Evolutionary conservation across 1,140 invertebrate species (phyloP).

Genomic region (Radopholus similis): DNA sequence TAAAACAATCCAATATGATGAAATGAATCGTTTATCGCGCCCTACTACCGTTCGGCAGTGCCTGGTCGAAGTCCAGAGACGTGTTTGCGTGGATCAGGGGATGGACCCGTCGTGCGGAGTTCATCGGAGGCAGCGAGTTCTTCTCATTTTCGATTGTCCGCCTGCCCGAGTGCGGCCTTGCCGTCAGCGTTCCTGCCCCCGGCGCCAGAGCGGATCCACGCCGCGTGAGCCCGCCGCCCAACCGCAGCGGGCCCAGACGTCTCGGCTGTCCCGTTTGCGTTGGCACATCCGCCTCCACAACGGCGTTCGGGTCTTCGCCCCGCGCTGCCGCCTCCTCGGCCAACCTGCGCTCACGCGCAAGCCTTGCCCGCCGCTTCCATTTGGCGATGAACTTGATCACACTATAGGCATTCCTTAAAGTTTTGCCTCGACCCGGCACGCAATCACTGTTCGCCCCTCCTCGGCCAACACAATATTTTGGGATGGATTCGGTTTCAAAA

Average conservation of each 20-base stretch:
- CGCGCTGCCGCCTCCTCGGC: slow-evolving; percentile 9
- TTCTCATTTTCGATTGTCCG: slow-evolving; percentile 12
- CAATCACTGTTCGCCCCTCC: neutral
- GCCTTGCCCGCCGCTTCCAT: slow-evolving; percentile 16
- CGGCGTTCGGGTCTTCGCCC: neutral
- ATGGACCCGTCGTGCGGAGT: neutral
- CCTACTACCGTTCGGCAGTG: slow-evolving; percentile 1
- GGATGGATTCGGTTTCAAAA: neutral
- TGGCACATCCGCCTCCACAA: neutral
- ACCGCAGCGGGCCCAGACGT: slow-evolving; percentile 5
- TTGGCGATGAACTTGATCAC: slow-evolving; percentile 17
- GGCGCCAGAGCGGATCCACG: neutral
- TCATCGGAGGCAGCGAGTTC: slow-evolving; percentile 14
- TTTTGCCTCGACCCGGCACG: slow-evolving; percentile 17
- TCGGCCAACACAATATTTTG: slow-evolving; percentile 4
- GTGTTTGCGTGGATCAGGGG: neutral
- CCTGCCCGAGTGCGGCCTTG: neutral
- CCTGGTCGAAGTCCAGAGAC: neutral
- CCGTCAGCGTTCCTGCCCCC: slow-evolving; percentile 3
- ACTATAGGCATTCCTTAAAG: slow-evolving; percentile 25
- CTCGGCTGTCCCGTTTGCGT: neutral
- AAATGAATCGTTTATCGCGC: neutral
- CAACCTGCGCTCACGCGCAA: slow-evolving; percentile 3
- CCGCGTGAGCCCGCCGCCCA: neutral
- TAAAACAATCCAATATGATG: neutral